Percentiles rank a stretch among this genome's conserved stretches.
Evolutionary conservation across 1,140 invertebrate species (phyloP).

Genomic region (Drosophila pallidifrons): DNA sequence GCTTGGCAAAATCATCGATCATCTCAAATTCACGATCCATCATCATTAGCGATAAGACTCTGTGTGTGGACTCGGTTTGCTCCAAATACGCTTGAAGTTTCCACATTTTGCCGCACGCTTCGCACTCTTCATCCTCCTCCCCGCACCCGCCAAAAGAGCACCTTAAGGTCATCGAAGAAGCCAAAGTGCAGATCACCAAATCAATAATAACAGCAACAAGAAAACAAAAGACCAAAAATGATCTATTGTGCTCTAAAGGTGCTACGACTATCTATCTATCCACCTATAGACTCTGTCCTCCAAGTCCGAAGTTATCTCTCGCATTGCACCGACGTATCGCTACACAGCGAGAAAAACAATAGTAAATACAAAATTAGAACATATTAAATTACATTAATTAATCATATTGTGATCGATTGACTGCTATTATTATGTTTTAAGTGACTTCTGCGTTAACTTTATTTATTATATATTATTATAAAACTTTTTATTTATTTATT

Average conservation of each 20-base stretch:
- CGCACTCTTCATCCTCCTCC: background rate
- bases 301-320: conserved; percentile 14
- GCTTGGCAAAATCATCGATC: conserved; percentile 74
- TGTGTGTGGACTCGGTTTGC: background rate
- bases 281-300: conserved; percentile 16
- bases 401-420: no score
- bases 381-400: no score
- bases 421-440: no score
- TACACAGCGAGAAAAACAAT: no score
- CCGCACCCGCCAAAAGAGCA: background rate
- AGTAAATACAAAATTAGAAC: no score
- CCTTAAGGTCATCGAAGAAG: background rate
- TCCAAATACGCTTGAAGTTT: conserved; percentile 58
- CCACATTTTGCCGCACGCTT: conserved; percentile 33
- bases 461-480: no score
- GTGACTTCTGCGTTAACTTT: no score
- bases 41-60: conserved; percentile 76
- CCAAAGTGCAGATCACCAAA: conserved; percentile 10
- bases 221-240: background rate
- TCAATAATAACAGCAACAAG: background rate
- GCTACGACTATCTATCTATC: conserved; percentile 12
- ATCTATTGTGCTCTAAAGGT: conserved; percentile 24
- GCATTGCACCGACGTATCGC: no score
- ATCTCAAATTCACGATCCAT: conserved; percentile 82
- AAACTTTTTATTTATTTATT: no score